Conservation (phyloP, 1,140 invertebrate genomes). For the Bombus cullumanus region DNA sequence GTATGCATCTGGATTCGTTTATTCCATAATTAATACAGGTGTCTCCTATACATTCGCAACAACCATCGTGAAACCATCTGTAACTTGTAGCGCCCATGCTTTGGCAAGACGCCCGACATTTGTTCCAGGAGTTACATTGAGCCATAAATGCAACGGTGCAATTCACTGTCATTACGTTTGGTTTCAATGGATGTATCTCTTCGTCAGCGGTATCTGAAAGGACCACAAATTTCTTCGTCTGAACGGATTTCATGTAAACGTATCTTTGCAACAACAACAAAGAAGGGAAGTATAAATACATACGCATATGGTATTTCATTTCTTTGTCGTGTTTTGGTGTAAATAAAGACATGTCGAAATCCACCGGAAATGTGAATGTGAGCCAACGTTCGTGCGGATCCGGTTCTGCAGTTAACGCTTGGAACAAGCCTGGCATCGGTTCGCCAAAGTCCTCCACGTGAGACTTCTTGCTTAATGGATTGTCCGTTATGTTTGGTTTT, state of each 20-base stretch:
- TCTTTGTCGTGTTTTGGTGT: constrained; percentile 85
- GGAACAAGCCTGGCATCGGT: constrained; percentile 92
- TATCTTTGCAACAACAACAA: too few relatives aligned
- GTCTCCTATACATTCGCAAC: constrained; percentile 96
- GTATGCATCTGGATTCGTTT: constrained; percentile 89
- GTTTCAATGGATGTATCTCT: constrained; percentile 83
- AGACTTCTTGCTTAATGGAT: constrained; percentile 89
- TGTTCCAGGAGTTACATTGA: constrained; percentile 94
- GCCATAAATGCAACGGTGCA: constrained; percentile 97
- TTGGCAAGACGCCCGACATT: constrained; percentile 91
- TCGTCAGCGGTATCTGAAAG: constrained; percentile 86
- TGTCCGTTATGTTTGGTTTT: constrained; percentile 89
- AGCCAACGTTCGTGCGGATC: constrained; percentile 90
- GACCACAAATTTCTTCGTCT: background rate
- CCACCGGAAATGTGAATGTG: constrained; percentile 90
- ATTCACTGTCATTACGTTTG: constrained; percentile 89
- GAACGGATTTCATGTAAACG: too few relatives aligned
- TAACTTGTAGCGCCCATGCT: constrained; percentile 90
- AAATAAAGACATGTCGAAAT: constrained; percentile 85
- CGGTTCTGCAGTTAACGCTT: constrained; percentile 90
- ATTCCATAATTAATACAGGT: constrained; percentile 96
- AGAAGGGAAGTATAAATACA: constrained; percentile 73
- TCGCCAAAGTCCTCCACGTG: constrained; percentile 94
- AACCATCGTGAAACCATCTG: constrained; percentile 97
- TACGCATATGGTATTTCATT: constrained; percentile 88